Conservation (phyloP, 1,140 invertebrate species). For the Cotesia chilonis region DNA sequence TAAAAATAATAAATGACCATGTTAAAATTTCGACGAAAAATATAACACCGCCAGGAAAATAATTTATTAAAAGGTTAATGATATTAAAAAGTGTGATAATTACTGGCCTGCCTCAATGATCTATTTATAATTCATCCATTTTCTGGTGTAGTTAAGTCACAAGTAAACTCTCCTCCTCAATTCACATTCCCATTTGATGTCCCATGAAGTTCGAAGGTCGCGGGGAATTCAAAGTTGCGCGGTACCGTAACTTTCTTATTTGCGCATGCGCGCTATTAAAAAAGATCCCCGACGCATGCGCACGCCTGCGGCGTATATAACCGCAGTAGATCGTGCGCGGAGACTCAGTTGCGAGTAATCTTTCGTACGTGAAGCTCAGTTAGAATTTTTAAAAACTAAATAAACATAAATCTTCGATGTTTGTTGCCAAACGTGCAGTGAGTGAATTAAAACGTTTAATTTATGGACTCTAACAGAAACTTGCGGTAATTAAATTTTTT, state of each 20-base stretch:
- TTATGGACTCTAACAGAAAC: no score
- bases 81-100: slow-evolving; percentile 2
- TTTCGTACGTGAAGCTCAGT: no score
- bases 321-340: neutral
- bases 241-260: neutral
- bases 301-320: neutral
- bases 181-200: slow-evolving; percentile 7
- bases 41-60: neutral
- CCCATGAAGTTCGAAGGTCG: slow-evolving; percentile 58
- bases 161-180: neutral
- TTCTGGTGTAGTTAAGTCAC: no score
- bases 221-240: slow-evolving; percentile 39
- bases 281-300: neutral
- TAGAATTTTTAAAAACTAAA: no score
- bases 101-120: slow-evolving; percentile 20
- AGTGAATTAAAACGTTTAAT: no score
- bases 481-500: no score
- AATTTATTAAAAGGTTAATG: no score
- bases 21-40: no score
- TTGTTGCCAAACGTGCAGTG: no score
- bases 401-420: no score
- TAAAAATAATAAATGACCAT: no score
- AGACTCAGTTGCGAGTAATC: no score
- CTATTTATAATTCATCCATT: neutral
- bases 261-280: slow-evolving; percentile 11